A percentile compares a stretch with the other conserved stretches of the same genome.
phyloP scores from a whole-genome alignment of 92 coral and sea anemone genomes.

The Porites rus region DNA sequence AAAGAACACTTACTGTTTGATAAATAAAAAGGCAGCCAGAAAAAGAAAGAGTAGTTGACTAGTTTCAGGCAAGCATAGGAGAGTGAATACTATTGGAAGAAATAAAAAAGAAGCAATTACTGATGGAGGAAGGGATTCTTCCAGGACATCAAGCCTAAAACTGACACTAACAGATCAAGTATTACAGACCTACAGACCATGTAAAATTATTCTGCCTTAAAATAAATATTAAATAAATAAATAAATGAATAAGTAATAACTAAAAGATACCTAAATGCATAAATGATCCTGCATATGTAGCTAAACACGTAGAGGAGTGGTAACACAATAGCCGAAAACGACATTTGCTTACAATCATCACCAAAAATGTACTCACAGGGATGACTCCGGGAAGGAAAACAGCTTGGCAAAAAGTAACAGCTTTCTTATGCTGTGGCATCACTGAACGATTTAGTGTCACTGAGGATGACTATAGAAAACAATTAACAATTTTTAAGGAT shows the following conservation, averaged over 20 bases:
- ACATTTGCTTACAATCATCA: too few species aligned
- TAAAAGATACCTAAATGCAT: too few species aligned
- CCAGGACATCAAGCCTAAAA: too few species aligned
- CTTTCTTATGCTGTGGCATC: constrained; percentile 64
- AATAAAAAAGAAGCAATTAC: background rate
- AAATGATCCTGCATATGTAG: too few species aligned
- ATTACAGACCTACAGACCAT: too few species aligned
- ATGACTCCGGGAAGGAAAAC: constrained; percentile 88
- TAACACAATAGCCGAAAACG: too few species aligned
- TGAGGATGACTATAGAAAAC: constrained; percentile 24
- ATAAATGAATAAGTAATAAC: too few species aligned
- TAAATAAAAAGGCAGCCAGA: constrained; percentile 89
- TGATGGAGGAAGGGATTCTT: background rate
- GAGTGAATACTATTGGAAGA: constrained; percentile 73
- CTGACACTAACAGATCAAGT: too few species aligned
- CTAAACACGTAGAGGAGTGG: too few species aligned
- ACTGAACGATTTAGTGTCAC: background rate
- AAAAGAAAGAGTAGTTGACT: constrained; percentile 89
- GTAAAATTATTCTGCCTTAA: too few species aligned
- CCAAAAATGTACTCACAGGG: constrained; percentile 63
- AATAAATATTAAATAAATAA: too few species aligned
- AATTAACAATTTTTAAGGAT: background rate
- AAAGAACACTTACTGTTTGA: constrained; percentile 71
- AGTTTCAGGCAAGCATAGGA: constrained; percentile 88
- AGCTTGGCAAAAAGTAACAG: constrained; percentile 79